These are phyloP conservation scores for Oreortyx pictus DNA, from an alignment of 2,797 vertebrate species.

Conservation along the genomic window DNA sequence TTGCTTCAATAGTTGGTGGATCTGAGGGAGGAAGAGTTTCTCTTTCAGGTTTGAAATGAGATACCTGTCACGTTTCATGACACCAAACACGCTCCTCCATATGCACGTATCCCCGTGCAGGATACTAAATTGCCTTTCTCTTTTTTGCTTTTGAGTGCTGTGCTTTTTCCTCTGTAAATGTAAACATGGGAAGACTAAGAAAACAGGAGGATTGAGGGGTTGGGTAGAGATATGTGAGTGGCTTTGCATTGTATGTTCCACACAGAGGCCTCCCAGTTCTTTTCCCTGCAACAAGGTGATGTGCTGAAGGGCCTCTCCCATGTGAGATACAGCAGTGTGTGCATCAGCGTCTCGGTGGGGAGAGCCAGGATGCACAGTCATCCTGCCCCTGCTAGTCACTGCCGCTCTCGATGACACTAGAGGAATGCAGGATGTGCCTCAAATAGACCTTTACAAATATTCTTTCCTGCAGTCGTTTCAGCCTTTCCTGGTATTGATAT, in stretches of 20 bases:
- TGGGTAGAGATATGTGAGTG: neutral
- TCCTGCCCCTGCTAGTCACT: conserved; percentile 24
- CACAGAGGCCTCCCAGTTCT: neutral
- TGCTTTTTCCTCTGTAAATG: conserved; percentile 18
- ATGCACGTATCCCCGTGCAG: neutral
- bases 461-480: neutral
- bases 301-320: neutral
- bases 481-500: neutral
- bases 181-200: conserved; percentile 10
- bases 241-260: conserved; percentile 14
- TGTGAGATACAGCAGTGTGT: neutral
- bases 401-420: neutral
- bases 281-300: neutral
- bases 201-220: neutral
- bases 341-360: neutral
- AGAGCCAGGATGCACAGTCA: conserved; percentile 21
- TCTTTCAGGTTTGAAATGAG: neutral
- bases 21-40: neutral
- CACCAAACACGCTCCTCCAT: neutral
- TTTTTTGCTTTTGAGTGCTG: conserved; percentile 4
- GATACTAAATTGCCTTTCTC: neutral
- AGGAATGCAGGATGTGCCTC: conserved; percentile 55
- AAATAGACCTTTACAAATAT: conserved; percentile 25
- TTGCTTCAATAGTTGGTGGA: neutral
- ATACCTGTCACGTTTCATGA: neutral